Evolutionary conservation across 2,113 vertebrate species (phyloP).

Genomic region (Etheostoma spectabile): DNA sequence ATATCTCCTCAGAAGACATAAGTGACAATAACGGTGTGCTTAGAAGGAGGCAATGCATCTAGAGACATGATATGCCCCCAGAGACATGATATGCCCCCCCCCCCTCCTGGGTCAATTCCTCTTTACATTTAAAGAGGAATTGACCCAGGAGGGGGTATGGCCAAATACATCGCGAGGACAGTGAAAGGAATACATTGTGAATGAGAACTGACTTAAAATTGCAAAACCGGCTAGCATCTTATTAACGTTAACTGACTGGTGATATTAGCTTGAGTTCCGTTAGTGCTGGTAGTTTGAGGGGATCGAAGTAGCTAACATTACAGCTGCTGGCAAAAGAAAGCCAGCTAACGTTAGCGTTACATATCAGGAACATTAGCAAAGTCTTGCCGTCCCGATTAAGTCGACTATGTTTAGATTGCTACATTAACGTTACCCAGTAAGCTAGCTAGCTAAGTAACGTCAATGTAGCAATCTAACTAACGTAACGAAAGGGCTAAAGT

Average conservation of each 20-base stretch:
- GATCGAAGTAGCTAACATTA: fast-evolving
- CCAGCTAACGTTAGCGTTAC: too few relatives aligned
- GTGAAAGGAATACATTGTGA: neutral
- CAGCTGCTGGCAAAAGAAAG: neutral
- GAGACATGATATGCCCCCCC: too few relatives aligned
- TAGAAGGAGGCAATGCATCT: neutral
- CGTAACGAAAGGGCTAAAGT: neutral
- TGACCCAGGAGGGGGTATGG: too few relatives aligned
- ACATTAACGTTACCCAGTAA: neutral
- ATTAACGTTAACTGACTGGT: neutral
- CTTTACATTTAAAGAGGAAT: neutral
- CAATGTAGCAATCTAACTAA: too few relatives aligned
- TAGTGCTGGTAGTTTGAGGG: neutral
- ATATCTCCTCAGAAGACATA: neutral
- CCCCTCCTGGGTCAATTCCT: neutral
- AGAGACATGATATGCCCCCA: neutral
- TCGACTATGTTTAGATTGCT: too few relatives aligned
- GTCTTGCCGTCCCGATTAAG: neutral
- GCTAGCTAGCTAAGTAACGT: too few relatives aligned
- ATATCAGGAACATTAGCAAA: neutral
- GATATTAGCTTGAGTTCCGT: neutral
- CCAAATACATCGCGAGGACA: too few relatives aligned
- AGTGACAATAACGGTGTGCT: neutral
- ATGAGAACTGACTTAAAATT: neutral
- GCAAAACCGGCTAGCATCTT: neutral